These are phyloP conservation scores for Sander vitreus DNA, from an alignment of 2,113 vertebrate genomes.

Conservation along the genomic window DNA sequence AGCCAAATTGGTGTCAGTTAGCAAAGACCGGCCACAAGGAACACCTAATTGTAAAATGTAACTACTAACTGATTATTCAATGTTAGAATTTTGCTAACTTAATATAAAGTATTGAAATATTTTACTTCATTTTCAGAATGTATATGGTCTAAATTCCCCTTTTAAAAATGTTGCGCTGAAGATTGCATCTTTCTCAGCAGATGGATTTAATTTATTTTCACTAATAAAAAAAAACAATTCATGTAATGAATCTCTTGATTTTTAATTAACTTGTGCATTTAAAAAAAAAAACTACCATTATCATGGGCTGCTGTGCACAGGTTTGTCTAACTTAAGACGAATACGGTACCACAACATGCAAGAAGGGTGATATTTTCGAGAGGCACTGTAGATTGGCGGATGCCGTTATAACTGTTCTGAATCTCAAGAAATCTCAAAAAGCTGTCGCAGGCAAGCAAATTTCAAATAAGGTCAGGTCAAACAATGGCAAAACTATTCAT, in stretches of 20 bases:
- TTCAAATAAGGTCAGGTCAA: background rate
- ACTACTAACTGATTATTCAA: background rate
- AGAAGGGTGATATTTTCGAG: constrained; percentile 1
- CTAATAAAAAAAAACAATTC: background rate
- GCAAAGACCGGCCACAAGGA: background rate
- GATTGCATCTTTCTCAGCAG: background rate
- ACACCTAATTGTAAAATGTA: background rate
- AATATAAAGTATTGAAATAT: too few relatives aligned
- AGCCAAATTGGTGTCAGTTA: background rate
- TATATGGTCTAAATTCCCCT: too few relatives aligned
- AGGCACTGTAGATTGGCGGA: background rate
- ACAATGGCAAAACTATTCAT: constrained; percentile 14
- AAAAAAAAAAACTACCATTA: background rate
- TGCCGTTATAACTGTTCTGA: background rate
- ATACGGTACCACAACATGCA: background rate
- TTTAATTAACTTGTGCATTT: background rate
- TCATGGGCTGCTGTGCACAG: background rate
- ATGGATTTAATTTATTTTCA: background rate
- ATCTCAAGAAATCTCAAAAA: background rate
- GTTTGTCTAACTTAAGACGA: background rate
- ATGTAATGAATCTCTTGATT: background rate
- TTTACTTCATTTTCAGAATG: too few relatives aligned
- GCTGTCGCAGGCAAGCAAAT: background rate
- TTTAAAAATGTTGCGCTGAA: too few relatives aligned
- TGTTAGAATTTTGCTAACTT: too few relatives aligned